Evolutionary conservation across 1,140 invertebrate species (phyloP).

Genomic region (Saccostrea cuccullata): DNA sequence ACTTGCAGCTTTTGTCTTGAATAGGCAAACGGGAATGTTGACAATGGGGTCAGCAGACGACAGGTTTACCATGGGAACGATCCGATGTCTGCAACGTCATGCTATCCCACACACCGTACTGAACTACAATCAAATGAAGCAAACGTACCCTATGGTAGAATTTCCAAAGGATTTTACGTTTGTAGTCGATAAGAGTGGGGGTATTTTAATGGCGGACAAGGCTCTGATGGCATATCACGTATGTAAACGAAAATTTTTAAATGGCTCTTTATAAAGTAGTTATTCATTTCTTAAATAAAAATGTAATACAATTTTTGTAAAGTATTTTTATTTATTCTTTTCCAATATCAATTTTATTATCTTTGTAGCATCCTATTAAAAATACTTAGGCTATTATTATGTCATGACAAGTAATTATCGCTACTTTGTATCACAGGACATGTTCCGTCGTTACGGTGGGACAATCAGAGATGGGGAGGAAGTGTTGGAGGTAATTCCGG

Average conservation of each 20-base stretch:
- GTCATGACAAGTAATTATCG: too few species aligned
- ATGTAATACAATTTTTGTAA: too few species aligned
- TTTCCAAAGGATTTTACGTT: constrained; percentile 58
- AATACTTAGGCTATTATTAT: too few species aligned
- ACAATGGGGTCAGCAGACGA: constrained; percentile 44
- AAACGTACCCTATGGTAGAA: constrained; percentile 66
- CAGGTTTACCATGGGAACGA: constrained; percentile 44
- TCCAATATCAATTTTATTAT: too few species aligned
- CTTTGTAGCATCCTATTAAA: too few species aligned
- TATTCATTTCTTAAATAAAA: too few species aligned
- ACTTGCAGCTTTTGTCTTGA: background rate
- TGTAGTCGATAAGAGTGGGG: constrained; percentile 70
- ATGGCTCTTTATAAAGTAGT: too few species aligned
- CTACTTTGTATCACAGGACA: constrained; percentile 50
- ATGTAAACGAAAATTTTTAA: background rate
- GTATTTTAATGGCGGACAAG: constrained; percentile 73
- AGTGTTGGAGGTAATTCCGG: constrained; percentile 67
- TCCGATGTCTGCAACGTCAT: constrained; percentile 49
- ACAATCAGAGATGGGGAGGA: constrained; percentile 66
- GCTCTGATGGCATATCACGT: constrained; percentile 73
- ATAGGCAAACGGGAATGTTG: constrained; percentile 28
- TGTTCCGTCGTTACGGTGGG: constrained; percentile 71
- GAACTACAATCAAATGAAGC: constrained; percentile 38
- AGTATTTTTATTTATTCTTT: too few species aligned
- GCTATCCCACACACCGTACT: constrained; percentile 52